Conservation (phyloP, 2,797 vertebrate genomes). For the Gymnoscopelus microlampas region DNA sequence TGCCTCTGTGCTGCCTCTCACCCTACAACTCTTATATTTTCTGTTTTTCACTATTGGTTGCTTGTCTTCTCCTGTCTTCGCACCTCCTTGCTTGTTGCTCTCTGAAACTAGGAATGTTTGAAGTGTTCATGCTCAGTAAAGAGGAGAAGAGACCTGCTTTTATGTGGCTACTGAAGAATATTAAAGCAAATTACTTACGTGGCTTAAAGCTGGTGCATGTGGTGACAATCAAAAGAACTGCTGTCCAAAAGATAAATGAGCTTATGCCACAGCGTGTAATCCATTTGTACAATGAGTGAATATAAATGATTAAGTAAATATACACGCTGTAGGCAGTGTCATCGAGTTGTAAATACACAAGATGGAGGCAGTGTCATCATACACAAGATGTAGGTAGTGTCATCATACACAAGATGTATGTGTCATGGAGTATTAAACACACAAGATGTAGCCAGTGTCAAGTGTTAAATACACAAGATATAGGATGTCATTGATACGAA, state of each 20-base stretch:
- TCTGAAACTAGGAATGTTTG: no score
- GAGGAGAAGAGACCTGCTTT: neutral
- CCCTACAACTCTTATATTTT: neutral
- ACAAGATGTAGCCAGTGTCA: no score
- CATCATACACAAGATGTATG: no score
- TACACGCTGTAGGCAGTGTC: no score
- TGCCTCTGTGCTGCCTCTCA: slow-evolving; percentile 4
- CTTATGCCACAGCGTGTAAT: neutral
- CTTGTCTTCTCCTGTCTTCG: slow-evolving; percentile 6
- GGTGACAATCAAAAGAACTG: slow-evolving; percentile 9
- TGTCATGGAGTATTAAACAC: neutral
- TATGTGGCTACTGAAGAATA: slow-evolving; percentile 28
- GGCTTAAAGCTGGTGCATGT: slow-evolving; percentile 1
- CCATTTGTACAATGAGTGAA: no score
- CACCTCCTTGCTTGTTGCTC: slow-evolving; percentile 14
- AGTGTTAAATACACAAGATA: no score
- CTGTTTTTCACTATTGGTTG: neutral
- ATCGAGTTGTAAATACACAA: no score
- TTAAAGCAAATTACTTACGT: slow-evolving; percentile 29
- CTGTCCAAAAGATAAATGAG: slow-evolving; percentile 28
- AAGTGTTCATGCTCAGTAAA: slow-evolving; percentile 4
- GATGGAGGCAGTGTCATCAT: no score
- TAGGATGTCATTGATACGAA: no score
- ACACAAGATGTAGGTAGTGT: no score
- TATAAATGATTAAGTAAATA: no score